Conservation (phyloP, 2,113 vertebrate species). For the Cyprinodon brontotheroides region DNA sequence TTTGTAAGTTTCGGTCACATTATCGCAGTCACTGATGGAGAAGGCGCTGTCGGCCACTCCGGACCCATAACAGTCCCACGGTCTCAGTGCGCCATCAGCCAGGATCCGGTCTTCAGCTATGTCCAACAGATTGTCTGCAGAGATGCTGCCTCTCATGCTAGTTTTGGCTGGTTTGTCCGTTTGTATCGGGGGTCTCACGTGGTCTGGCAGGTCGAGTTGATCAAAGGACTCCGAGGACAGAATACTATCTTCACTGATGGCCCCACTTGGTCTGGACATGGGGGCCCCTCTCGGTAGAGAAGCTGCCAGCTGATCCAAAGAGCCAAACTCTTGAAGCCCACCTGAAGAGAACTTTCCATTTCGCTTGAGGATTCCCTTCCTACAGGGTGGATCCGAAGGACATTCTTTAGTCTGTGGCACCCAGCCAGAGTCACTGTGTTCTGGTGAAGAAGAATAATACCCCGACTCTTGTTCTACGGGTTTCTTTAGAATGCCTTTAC, state of each 20-base stretch:
- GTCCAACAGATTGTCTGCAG: slow-evolving; percentile 87
- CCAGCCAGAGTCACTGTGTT: slow-evolving; percentile 81
- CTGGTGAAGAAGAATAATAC: slow-evolving; percentile 88
- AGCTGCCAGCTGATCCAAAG: slow-evolving; percentile 77
- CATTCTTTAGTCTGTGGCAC: slow-evolving; percentile 31
- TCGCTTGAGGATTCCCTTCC: slow-evolving; percentile 92
- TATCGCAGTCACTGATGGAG: slow-evolving; percentile 82
- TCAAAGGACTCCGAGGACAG: slow-evolving; percentile 97
- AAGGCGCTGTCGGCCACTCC: slow-evolving; percentile 79
- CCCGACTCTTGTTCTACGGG: slow-evolving; percentile 85
- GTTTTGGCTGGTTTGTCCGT: slow-evolving; percentile 37
- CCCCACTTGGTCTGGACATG: slow-evolving; percentile 73
- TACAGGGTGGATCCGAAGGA: slow-evolving; percentile 52
- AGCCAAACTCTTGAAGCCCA: slow-evolving; percentile 74
- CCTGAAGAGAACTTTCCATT: slow-evolving; percentile 87
- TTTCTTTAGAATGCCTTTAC: slow-evolving; percentile 95
- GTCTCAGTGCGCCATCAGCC: slow-evolving; percentile 39
- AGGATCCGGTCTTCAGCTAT: slow-evolving; percentile 73
- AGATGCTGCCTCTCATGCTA: slow-evolving; percentile 85
- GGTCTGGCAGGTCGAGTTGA: slow-evolving; percentile 87
- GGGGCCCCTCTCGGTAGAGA: slow-evolving; percentile 40
- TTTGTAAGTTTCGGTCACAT: slow-evolving; percentile 77
- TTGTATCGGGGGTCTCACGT: slow-evolving; percentile 6
- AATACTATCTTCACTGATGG: slow-evolving; percentile 94
- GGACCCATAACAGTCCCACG: slow-evolving; percentile 77